Evolutionary conservation across 2,113 vertebrate species (phyloP).

Genomic region (Microtus richardsoni): DNA sequence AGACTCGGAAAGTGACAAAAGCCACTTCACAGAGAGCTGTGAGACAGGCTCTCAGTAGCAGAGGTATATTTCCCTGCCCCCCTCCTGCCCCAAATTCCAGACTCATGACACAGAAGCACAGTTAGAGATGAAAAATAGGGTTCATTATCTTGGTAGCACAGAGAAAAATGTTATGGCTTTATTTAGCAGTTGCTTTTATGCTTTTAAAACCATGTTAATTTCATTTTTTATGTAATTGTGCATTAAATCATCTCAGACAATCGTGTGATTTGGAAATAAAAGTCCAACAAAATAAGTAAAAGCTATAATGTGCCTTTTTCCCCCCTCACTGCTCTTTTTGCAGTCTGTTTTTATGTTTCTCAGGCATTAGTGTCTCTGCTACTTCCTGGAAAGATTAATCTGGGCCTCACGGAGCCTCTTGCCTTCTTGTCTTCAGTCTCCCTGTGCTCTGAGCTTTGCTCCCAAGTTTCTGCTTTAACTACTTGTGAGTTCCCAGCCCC

Average conservation of each 20-base stretch:
- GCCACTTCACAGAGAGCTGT: constrained; percentile 55
- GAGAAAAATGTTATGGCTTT: constrained; percentile 83
- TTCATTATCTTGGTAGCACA: constrained; percentile 79
- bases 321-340: constrained; percentile 64
- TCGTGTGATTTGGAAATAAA: constrained; percentile 83
- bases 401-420: constrained; percentile 54
- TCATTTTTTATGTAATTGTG: constrained; percentile 83
- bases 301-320: constrained; percentile 75
- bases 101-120: constrained; percentile 78
- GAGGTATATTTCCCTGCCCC: constrained; percentile 72
- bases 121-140: constrained; percentile 83
- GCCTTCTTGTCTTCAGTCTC: constrained; percentile 67
- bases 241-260: constrained; percentile 84
- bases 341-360: constrained; percentile 78
- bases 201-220: constrained; percentile 85
- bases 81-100: constrained; percentile 77
- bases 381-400: constrained; percentile 82
- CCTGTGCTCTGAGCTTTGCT: constrained; percentile 35
- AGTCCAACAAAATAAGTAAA: constrained; percentile 83
- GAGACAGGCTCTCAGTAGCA: constrained; percentile 28
- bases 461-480: constrained; percentile 55
- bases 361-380: constrained; percentile 79
- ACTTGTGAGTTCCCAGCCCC: constrained; percentile 58
- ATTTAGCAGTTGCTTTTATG: constrained; percentile 84
- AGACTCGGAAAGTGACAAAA: constrained; percentile 68